Conservation (phyloP, 2,113 vertebrate species). For the Rhipidura dahli region DNA sequence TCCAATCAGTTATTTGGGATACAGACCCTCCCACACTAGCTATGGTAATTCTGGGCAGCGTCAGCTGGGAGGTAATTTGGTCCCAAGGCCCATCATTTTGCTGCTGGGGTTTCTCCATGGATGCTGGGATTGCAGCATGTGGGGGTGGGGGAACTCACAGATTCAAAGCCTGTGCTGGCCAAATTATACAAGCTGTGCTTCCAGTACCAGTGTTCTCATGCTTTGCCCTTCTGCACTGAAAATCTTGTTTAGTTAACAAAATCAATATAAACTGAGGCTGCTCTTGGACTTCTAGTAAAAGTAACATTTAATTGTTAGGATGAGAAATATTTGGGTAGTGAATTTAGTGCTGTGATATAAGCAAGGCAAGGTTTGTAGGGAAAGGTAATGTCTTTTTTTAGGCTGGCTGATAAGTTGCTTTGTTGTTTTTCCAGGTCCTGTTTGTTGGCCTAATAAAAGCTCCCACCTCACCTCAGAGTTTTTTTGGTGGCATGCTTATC, state of each 20-base stretch:
- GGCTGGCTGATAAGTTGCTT: not conserved
- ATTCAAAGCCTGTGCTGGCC: not conserved
- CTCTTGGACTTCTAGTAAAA: not conserved
- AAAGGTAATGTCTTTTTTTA: conserved; percentile 37
- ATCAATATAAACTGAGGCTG: not conserved
- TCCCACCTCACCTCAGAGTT: not conserved
- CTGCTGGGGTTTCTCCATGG: not conserved
- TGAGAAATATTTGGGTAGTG: not conserved
- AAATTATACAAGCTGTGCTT: not conserved
- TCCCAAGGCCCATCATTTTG: not conserved
- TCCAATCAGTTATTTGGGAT: not conserved
- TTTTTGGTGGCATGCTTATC: not conserved
- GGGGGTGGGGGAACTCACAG: not conserved
- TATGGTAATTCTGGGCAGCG: not conserved
- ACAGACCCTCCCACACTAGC: not conserved
- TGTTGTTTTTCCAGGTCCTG: not conserved
- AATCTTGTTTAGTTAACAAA: not conserved
- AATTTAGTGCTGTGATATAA: not conserved
- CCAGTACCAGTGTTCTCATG: not conserved
- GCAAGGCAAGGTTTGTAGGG: not conserved
- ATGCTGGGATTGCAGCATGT: not conserved
- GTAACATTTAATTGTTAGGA: not conserved
- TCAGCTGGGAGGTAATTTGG: conserved; percentile 15
- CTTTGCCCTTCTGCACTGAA: not conserved
- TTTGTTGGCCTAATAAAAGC: not conserved